Percentiles rank a stretch among this genome's conserved stretches.
These are phyloP conservation scores for Drosophila kikkawai DNA, from an alignment of 1,140 invertebrate genomes.

Conservation along the genomic window DNA sequence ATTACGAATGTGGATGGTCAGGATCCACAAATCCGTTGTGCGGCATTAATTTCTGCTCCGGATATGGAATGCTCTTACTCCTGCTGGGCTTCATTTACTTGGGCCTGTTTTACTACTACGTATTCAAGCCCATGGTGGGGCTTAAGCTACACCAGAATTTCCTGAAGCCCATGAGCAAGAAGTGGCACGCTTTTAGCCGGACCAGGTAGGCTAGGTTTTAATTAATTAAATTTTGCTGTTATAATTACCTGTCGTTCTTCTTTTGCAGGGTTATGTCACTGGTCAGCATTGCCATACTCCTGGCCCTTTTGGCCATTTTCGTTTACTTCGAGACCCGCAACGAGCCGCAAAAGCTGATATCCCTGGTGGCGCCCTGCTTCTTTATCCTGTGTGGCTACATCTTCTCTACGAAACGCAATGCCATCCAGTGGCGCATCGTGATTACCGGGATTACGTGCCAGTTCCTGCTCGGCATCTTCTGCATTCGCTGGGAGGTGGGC, in stretches of 20 bases:
- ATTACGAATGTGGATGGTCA: constrained; percentile 35
- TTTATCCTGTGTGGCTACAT: constrained; percentile 86
- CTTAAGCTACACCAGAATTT: constrained; percentile 77
- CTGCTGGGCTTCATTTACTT: constrained; percentile 88
- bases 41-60: constrained; percentile 87
- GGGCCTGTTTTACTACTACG: constrained; percentile 88
- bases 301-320: constrained; percentile 86
- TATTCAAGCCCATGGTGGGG: constrained; percentile 88
- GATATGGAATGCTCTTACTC: constrained; percentile 91
- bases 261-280: constrained; percentile 56
- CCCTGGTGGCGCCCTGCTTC: constrained; percentile 87
- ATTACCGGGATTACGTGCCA: constrained; percentile 93
- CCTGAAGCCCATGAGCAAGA: constrained; percentile 57
- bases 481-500: constrained; percentile 93
- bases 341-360: constrained; percentile 88
- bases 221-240: neutral
- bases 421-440: constrained; percentile 92
- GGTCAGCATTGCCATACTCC: constrained; percentile 62
- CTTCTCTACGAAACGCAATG: constrained; percentile 87
- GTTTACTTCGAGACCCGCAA: constrained; percentile 88
- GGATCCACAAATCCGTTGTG: constrained; percentile 25
- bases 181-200: constrained; percentile 81
- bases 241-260: neutral
- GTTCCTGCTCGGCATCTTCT: constrained; percentile 93
- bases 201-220: constrained; percentile 49